These are phyloP conservation scores for Drosophila sp. DNA, from an alignment of 1,140 invertebrate species.

Conservation along the genomic window DNA sequence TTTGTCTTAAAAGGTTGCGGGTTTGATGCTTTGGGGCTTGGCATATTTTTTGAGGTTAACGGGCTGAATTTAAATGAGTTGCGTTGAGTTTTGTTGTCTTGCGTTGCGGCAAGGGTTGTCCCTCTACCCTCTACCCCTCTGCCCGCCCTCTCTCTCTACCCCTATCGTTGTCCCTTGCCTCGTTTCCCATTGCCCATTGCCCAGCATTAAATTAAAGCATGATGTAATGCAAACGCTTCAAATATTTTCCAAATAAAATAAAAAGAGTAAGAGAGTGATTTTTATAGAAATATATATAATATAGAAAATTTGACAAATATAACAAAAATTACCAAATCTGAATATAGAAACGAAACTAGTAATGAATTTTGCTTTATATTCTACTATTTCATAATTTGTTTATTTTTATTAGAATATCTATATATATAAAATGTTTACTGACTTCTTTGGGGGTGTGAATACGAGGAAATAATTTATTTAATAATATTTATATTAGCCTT, in stretches of 20 bases:
- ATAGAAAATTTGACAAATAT: too few species aligned
- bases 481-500: too few species aligned
- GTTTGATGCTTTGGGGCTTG: conserved; percentile 15
- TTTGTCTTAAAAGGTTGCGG: conserved; percentile 40
- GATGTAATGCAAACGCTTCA: conserved; percentile 43
- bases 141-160: too few species aligned
- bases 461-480: too few species aligned
- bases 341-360: too few species aligned
- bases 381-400: too few species aligned
- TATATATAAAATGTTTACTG: too few species aligned
- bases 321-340: not conserved
- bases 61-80: conserved; percentile 60
- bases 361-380: too few species aligned
- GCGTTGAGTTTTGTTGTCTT: conserved; percentile 1
- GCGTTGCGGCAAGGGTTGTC: conserved; percentile 32
- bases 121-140: not conserved
- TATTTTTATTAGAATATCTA: too few species aligned
- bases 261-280: not conserved
- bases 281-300: too few species aligned
- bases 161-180: not conserved
- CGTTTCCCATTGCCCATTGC: conserved; percentile 14
- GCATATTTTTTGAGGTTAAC: conserved; percentile 52
- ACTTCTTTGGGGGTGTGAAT: too few species aligned
- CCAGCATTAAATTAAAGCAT: conserved; percentile 53
- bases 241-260: not conserved